Conservation (phyloP, 2,888 invertebrate species). For the Eretmocerus hayati region DNA sequence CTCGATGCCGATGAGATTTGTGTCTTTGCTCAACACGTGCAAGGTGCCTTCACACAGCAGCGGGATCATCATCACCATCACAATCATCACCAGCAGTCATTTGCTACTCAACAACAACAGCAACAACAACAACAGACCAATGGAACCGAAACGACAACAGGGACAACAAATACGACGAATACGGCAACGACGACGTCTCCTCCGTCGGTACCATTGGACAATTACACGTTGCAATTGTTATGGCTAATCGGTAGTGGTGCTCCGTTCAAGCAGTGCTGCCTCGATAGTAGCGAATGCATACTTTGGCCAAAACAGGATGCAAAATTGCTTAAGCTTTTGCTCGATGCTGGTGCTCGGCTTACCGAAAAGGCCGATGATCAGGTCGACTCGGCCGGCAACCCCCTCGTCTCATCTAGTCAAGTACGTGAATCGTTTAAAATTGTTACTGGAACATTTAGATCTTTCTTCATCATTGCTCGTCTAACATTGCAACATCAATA, state of each 20-base stretch:
- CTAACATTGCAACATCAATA: no score
- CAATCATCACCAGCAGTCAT: constrained; percentile 12
- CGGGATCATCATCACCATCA: constrained; percentile 15
- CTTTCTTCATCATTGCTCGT: no score
- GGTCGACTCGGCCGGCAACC: constrained; percentile 36
- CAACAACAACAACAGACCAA: constrained; percentile 6
- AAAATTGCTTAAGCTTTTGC: constrained; percentile 62
- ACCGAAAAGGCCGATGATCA: constrained; percentile 44
- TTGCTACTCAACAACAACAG: no score
- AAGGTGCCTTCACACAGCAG: constrained; percentile 29
- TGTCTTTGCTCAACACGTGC: constrained; percentile 52
- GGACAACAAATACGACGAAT: not conserved
- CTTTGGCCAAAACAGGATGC: constrained; percentile 54
- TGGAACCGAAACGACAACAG: not conserved
- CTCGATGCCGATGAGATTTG: constrained; percentile 69
- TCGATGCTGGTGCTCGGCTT: constrained; percentile 66
- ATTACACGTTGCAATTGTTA: constrained; percentile 63
- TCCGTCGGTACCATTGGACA: constrained; percentile 41
- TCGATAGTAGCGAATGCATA: constrained; percentile 42
- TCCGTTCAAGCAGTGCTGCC: constrained; percentile 39
- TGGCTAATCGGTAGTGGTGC: constrained; percentile 69
- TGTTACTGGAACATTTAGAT: no score
- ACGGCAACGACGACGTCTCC: not conserved
- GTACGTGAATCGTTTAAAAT: no score
- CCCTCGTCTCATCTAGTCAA: constrained; percentile 43